Percentiles rank a stretch among this genome's conserved stretches.
Evolutionary conservation across 2,113 vertebrate genomes (phyloP).

Genomic region (Corythoichthys intestinalis): DNA sequence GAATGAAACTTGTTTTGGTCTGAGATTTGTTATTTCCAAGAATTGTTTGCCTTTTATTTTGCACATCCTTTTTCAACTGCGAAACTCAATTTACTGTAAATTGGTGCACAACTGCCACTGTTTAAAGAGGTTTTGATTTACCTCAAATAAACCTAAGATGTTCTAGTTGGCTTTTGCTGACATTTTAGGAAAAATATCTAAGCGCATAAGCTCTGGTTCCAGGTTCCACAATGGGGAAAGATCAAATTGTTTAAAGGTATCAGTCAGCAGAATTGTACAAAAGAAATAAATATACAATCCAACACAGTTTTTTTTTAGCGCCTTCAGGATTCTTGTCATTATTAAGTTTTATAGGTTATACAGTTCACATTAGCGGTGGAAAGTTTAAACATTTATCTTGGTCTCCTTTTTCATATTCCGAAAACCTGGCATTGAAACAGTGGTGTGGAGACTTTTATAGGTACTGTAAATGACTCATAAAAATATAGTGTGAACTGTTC

Average conservation of each 20-base stretch:
- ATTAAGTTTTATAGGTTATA: not conserved
- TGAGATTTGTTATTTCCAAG: not conserved
- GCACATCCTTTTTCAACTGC: conserved; percentile 1
- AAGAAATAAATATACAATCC: not conserved
- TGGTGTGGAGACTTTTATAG: not conserved
- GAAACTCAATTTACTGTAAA: too few species aligned
- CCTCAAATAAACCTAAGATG: too few species aligned
- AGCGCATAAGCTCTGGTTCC: too few species aligned
- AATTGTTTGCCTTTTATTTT: too few species aligned
- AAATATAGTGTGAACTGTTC: not conserved
- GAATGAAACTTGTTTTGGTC: not conserved
- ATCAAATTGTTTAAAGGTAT: too few species aligned
- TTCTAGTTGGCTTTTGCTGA: too few species aligned
- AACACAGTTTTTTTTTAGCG: not conserved
- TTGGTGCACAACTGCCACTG: too few species aligned
- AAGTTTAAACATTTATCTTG: not conserved
- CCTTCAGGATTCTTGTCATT: not conserved
- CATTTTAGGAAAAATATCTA: too few species aligned
- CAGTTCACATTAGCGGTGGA: not conserved
- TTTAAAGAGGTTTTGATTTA: too few species aligned
- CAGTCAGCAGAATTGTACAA: too few species aligned
- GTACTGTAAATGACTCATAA: not conserved
- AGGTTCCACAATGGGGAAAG: too few species aligned
- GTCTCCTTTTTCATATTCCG: not conserved
- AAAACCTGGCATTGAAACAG: not conserved